phyloP scores from a whole-genome alignment of 30 jellyfish, hydroid and myxozoan species.

The Aurelia sp. region DNA sequence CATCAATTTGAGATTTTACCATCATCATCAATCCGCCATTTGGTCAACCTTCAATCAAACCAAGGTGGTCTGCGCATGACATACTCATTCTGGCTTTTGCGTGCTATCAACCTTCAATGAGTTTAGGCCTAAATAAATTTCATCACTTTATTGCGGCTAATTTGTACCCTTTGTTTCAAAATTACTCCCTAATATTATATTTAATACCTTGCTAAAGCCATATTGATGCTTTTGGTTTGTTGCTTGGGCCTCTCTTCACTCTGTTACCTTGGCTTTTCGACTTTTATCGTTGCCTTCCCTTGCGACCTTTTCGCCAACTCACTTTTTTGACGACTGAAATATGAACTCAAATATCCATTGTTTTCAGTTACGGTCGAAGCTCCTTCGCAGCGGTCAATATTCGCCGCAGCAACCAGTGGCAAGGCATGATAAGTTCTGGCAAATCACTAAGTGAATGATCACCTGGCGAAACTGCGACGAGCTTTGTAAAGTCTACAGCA shows the following conservation, averaged over 20 bases:
- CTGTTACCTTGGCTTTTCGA: neutral
- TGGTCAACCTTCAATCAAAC: neutral
- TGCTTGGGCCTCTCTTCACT: neutral
- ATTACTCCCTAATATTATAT: neutral
- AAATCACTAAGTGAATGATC: too few species aligned
- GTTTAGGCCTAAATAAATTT: too few species aligned
- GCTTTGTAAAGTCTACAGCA: too few species aligned
- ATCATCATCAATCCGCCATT: neutral
- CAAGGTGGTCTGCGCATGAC: conserved; percentile 8
- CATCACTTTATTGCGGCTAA: too few species aligned
- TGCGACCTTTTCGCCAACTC: neutral
- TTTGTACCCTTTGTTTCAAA: too few species aligned
- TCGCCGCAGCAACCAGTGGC: too few species aligned
- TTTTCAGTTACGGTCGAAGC: too few species aligned
- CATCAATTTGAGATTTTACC: neutral
- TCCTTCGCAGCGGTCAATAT: too few species aligned
- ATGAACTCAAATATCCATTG: too few species aligned
- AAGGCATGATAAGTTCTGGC: too few species aligned
- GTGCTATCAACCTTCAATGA: neutral
- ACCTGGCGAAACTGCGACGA: too few species aligned
- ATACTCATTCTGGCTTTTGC: neutral
- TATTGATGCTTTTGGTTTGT: neutral
- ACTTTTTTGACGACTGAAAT: too few species aligned
- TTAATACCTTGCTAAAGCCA: conserved; percentile 14
- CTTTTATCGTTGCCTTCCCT: neutral